phyloP scores from a whole-genome alignment of 1,140 invertebrate genomes.

The Kradibia gibbosae region DNA sequence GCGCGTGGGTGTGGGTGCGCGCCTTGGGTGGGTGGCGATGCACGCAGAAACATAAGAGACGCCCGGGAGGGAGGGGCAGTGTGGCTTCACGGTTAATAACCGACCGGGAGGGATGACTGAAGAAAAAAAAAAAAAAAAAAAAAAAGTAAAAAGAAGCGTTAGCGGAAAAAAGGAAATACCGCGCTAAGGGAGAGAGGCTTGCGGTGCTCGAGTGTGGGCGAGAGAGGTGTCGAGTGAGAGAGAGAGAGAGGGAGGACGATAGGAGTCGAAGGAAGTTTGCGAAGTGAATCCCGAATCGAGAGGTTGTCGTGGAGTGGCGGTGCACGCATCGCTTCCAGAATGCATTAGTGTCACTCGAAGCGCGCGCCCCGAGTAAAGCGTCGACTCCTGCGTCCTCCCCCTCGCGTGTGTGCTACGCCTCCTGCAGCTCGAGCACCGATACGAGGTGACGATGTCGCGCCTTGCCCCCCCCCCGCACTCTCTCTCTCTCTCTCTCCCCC shows the following conservation, averaged over 20 bases:
- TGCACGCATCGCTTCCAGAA: constrained; percentile 51
- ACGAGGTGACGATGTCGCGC: background rate
- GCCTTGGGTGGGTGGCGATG: constrained; percentile 29
- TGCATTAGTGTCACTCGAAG: constrained; percentile 54
- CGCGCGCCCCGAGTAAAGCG: constrained; percentile 1
- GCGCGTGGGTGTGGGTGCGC: too few relatives aligned
- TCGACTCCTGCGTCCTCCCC: too few relatives aligned
- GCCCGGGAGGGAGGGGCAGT: background rate
- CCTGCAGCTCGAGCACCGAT: too few relatives aligned
- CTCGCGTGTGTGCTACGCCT: too few relatives aligned
- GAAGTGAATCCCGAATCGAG: constrained; percentile 55
- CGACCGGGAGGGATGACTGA: background rate
- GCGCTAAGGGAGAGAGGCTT: constrained; percentile 27
- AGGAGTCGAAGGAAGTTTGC: constrained; percentile 43
- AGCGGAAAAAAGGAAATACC: background rate
- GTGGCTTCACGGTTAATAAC: constrained; percentile 4
- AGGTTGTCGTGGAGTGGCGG: constrained; percentile 47
- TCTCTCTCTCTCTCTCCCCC: constrained; percentile 30
- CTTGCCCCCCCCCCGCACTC: constrained; percentile 31
- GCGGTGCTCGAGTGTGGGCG: background rate
- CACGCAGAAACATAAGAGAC: background rate
- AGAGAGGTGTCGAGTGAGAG: background rate
- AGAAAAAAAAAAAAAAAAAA: background rate
- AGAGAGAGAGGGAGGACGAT: background rate
- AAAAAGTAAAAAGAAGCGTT: background rate